Conservation (phyloP, 2,888 invertebrate species). For the Drosophila kanekoi region DNA sequence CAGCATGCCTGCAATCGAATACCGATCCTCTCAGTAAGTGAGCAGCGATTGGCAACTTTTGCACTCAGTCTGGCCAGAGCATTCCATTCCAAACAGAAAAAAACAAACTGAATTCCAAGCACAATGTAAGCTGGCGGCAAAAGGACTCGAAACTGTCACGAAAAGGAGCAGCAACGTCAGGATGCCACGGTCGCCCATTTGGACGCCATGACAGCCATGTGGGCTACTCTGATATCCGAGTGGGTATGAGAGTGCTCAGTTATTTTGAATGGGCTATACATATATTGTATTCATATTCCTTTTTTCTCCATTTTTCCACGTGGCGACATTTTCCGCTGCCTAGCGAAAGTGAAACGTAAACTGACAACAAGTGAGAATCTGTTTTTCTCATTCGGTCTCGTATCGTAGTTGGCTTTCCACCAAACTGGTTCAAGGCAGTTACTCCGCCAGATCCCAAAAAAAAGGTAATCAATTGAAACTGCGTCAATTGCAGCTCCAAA, state of each 20-base stretch:
- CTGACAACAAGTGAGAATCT: neutral
- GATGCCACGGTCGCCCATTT: constrained; percentile 42
- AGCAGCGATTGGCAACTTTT: constrained; percentile 52
- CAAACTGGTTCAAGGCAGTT: constrained; percentile 39
- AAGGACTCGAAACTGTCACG: constrained; percentile 74
- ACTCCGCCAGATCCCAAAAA: constrained; percentile 14
- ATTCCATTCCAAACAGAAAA: constrained; percentile 18
- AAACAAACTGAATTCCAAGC: constrained; percentile 13
- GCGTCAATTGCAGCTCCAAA: constrained; percentile 56
- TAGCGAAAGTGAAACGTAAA: constrained; percentile 19
- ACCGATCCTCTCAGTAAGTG: constrained; percentile 43
- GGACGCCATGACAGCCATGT: constrained; percentile 35
- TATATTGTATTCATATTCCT: constrained; percentile 15
- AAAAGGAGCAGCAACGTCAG: constrained; percentile 62
- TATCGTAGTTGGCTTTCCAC: neutral
- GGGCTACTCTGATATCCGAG: constrained; percentile 18
- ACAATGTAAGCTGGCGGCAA: constrained; percentile 49
- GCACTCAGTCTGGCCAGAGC: constrained; percentile 6
- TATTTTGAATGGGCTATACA: constrained; percentile 43
- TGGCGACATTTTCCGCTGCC: constrained; percentile 52
- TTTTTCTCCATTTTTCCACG: constrained; percentile 24
- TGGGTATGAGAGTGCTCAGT: constrained; percentile 51
- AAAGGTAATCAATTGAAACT: constrained; percentile 56
- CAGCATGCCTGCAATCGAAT: constrained; percentile 31
- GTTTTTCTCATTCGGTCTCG: neutral